phyloP scores from a whole-genome alignment of 1,140 invertebrate genomes.

The Leptoteleia sp. region DNA sequence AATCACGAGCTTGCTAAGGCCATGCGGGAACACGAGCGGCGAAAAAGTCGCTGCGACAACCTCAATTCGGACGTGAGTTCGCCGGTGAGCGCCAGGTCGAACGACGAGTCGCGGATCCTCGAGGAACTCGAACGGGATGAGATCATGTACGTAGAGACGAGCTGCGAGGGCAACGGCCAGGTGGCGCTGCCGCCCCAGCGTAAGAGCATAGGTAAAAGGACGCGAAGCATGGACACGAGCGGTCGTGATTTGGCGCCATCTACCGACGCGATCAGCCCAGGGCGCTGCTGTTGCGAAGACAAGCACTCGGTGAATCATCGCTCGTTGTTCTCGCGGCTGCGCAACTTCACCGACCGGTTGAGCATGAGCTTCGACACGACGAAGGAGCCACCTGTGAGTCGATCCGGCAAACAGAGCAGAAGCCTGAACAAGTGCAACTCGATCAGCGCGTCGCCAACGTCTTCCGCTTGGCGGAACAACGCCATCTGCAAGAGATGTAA shows the following conservation, averaged over 20 bases:
- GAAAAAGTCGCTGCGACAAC: constrained; percentile 72
- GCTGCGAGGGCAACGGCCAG: constrained; percentile 41
- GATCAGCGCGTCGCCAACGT: too few species aligned
- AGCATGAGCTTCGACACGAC: too few species aligned
- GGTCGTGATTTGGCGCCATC: constrained; percentile 8
- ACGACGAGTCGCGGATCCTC: constrained; percentile 72
- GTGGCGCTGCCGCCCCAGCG: constrained; percentile 8
- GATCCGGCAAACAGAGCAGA: too few species aligned
- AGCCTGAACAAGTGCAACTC: too few species aligned
- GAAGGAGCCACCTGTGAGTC: too few species aligned
- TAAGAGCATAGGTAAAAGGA: constrained; percentile 40
- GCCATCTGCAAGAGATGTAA: too few species aligned
- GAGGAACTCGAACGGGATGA: constrained; percentile 75
- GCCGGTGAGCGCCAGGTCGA: constrained; percentile 73
- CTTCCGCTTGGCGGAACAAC: too few species aligned
- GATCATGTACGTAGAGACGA: constrained; percentile 51
- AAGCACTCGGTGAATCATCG: too few species aligned
- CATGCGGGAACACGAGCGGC: constrained; percentile 74
- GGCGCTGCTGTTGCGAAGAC: too few species aligned
- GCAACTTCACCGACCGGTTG: too few species aligned
- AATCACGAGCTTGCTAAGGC: constrained; percentile 77
- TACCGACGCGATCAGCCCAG: neutral
- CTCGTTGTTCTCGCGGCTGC: too few species aligned
- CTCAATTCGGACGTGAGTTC: constrained; percentile 75
- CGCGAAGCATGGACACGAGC: constrained; percentile 22